phyloP scores from a whole-genome alignment of 2,113 vertebrate species.

The Microcebus jonahi region DNA sequence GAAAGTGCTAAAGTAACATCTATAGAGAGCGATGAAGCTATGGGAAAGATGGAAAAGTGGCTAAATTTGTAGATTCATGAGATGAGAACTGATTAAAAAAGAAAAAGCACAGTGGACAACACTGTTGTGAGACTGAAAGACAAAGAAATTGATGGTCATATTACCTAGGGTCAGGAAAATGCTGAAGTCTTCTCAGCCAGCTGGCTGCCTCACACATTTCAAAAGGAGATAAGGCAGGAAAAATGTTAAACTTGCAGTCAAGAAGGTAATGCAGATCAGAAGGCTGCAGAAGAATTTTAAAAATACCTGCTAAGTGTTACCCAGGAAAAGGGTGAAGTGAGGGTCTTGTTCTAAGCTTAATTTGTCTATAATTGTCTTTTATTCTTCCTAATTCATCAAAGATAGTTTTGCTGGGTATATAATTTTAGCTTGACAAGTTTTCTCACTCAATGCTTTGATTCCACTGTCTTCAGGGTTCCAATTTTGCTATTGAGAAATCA shows the following conservation, averaged over 20 bases:
- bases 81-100: neutral
- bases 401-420: conserved; percentile 45
- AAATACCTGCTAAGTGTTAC: neutral
- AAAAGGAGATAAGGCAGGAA: neutral
- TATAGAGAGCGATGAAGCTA: neutral
- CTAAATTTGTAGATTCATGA: neutral
- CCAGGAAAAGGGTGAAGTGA: neutral
- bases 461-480: neutral
- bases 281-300: neutral
- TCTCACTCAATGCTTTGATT: neutral
- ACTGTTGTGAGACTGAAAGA: neutral
- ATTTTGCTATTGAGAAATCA: neutral
- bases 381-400: neutral
- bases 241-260: neutral
- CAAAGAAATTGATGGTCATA: neutral
- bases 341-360: neutral
- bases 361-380: neutral
- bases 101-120: neutral
- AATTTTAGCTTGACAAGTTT: neutral
- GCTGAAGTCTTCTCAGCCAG: neutral
- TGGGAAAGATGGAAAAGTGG: neutral
- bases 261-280: neutral
- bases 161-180: neutral
- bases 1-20: neutral
- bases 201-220: neutral